Evolutionary conservation across 2,113 vertebrate species (phyloP).

Genomic region (Hipposideros armiger): DNA sequence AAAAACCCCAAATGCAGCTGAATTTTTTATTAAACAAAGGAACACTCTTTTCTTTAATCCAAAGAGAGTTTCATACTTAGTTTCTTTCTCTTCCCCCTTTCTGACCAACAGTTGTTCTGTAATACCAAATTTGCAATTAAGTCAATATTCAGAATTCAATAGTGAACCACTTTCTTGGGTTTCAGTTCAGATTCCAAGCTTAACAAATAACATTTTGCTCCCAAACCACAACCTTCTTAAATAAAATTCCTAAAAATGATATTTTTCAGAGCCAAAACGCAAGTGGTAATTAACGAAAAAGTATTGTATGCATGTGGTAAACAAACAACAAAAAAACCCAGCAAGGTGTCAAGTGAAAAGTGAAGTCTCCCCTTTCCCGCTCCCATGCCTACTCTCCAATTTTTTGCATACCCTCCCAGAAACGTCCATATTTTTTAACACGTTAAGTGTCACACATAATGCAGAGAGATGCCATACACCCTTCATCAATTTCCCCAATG

Average conservation of each 20-base stretch:
- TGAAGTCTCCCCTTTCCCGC: not conserved
- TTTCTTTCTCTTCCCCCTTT: not conserved
- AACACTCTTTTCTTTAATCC: not conserved
- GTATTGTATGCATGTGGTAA: not conserved
- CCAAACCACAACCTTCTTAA: not conserved
- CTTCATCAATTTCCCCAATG: not conserved
- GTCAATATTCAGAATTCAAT: not conserved
- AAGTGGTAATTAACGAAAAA: not conserved
- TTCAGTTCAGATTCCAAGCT: not conserved
- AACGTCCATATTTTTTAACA: not conserved
- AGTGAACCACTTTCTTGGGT: not conserved
- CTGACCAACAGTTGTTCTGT: not conserved
- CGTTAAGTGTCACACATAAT: not conserved
- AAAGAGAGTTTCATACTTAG: not conserved
- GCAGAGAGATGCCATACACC: not conserved
- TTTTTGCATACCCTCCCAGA: not conserved
- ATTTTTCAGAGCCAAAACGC: not conserved
- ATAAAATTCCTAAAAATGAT: not conserved
- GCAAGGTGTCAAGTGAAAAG: not conserved
- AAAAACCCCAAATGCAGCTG: not conserved
- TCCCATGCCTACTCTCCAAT: not conserved
- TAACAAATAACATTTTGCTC: not conserved
- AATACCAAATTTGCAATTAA: not conserved
- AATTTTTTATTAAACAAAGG: not conserved
- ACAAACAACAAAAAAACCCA: not conserved